Conservation (phyloP, 2,113 vertebrate species). For the Heptranchias perlo region DNA sequence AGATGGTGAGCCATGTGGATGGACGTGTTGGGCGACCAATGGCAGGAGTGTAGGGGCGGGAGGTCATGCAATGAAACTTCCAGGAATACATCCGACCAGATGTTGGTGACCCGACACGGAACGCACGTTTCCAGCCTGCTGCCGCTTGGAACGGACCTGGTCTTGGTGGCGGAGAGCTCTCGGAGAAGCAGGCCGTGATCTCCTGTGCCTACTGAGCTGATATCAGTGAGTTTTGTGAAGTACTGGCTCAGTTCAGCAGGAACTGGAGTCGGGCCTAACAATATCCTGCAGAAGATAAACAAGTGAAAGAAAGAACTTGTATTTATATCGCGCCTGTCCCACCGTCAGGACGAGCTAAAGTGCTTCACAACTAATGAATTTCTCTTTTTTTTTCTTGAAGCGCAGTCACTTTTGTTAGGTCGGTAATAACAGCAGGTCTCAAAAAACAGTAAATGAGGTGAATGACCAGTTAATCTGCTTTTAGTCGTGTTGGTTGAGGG, state of each 20-base stretch:
- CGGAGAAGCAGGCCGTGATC: conserved; percentile 50
- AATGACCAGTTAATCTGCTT: not conserved
- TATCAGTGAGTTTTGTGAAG: conserved; percentile 64
- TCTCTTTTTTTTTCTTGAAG: not conserved
- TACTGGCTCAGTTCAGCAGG: conserved; percentile 80
- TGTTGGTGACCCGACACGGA: not conserved
- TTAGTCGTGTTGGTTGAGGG: not conserved
- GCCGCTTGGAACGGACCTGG: not conserved
- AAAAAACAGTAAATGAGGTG: not conserved
- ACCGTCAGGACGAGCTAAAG: not conserved
- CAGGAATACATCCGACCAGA: not conserved
- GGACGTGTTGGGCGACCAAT: too few species aligned
- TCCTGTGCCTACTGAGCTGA: conserved; percentile 76
- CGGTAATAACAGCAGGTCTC: not conserved
- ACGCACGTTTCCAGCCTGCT: not conserved
- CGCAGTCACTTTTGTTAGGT: not conserved
- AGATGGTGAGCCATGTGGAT: too few species aligned
- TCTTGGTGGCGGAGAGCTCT: not conserved
- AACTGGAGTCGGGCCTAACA: conserved; percentile 65
- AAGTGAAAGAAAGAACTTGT: not conserved
- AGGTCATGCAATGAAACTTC: not conserved
- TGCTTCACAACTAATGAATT: not conserved
- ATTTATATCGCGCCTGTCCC: not conserved
- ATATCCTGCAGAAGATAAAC: not conserved
- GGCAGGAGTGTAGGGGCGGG: too few species aligned